Evolutionary conservation across 2,888 invertebrate species (phyloP).

Genomic region (Nymphalis polychloros): DNA sequence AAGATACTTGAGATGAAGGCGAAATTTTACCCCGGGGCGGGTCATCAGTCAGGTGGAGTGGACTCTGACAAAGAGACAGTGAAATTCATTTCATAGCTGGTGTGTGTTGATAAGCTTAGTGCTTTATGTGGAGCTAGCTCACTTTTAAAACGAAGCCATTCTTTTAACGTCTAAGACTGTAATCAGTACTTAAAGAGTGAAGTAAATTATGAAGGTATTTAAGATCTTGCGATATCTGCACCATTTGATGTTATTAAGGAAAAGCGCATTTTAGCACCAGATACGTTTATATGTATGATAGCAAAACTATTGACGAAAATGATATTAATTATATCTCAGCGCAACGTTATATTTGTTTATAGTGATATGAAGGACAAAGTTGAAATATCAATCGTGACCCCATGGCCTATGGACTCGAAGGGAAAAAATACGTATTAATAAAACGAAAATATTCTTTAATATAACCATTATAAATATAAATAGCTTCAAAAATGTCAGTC

Average conservation of each 20-base stretch:
- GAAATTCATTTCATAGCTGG: slow-evolving; percentile 40
- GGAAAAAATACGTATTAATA: too few species aligned
- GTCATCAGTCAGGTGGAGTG: slow-evolving; percentile 45
- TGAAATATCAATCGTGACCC: too few species aligned
- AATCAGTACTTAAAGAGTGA: slow-evolving; percentile 22
- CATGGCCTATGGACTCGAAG: too few species aligned
- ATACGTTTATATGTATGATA: too few species aligned
- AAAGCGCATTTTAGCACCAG: background rate
- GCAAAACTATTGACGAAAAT: too few species aligned
- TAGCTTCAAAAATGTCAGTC: too few species aligned
- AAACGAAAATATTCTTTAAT: too few species aligned
- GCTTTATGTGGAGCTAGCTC: slow-evolving; percentile 26
- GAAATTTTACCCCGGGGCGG: slow-evolving; percentile 37
- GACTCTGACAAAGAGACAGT: slow-evolving; percentile 38
- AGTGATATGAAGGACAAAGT: too few species aligned
- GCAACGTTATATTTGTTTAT: too few species aligned
- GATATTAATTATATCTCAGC: too few species aligned
- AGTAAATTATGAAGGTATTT: slow-evolving; percentile 22
- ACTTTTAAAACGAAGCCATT: slow-evolving; percentile 23
- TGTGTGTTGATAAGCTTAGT: slow-evolving; percentile 40
- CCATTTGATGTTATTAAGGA: background rate
- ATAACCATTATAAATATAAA: too few species aligned
- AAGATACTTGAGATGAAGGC: slow-evolving; percentile 34
- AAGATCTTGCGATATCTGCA: slow-evolving; percentile 1
- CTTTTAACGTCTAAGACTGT: slow-evolving; percentile 21